Base-by-base conservation (phyloP, 2,888 invertebrate species). In the Andrena bicolor region DNA sequence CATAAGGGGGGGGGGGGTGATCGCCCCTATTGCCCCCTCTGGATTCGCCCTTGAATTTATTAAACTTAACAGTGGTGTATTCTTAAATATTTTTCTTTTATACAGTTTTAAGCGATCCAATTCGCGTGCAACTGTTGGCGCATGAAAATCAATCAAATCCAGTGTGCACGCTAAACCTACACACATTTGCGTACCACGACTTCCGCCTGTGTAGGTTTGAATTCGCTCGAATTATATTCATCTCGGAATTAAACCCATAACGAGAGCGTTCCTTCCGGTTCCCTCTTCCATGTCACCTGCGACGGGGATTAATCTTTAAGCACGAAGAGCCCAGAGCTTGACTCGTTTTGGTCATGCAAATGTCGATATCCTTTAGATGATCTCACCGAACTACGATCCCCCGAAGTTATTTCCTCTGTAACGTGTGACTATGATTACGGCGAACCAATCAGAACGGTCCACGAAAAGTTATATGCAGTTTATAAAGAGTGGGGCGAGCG, bases 381-480 rank as follows among this genome's bases (percentile, higher is more conserved):
- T 70, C 13, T 30, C 26, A 8, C n/a, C n/a, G 8, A 32, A 20
- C 32, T 30, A 10, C 48, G 5, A 61, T 75, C 20, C 30, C 30
- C 56, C n/a, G 49, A 41, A n/a, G 35, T 53, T 82, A 66, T 79
- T 70, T 83, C 70, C 58, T 70, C 68, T 72, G 58, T 76, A 63
- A 53, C 73, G 68, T 65, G 23, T 60, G 63, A 41, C 26, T 64
- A 61, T 72, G 83, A 86, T 87, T 83, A 80, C 85, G 90, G 90
- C 88, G 90, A 89, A 92, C 93, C 92, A 93, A 93, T 93, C 84
- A 84, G 76, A 80, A 88, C 66, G 84, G 83, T 92, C 92, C 93
- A 93, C 93, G 93, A 93, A 88, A 84, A 81, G 74, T 81, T 71
- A 49, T 72, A 76, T 77, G 63, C 75, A 77, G 61, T 60, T 56